Percentiles rank a stretch among this genome's conserved stretches.
Evolutionary conservation across 2,888 invertebrate species (phyloP).

Genomic region (Pemphredon lugubris): DNA sequence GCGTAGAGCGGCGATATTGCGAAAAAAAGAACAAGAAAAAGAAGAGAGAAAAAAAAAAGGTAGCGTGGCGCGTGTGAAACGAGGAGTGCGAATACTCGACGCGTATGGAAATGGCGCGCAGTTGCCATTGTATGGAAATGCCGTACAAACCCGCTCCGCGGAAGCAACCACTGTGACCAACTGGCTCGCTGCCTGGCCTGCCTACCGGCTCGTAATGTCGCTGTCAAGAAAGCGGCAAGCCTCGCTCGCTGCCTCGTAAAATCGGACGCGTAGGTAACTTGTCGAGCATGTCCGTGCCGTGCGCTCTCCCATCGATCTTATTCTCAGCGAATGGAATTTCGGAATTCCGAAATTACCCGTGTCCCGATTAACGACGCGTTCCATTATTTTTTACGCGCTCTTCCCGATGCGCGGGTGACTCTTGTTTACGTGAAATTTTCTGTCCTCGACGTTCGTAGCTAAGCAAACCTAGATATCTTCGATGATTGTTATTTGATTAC

Average conservation of each 20-base stretch:
- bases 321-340: too few relatives aligned
- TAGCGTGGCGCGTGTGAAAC: conserved; percentile 76
- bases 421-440: too few relatives aligned
- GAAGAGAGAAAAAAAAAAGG: too few relatives aligned
- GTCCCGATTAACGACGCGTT: too few relatives aligned
- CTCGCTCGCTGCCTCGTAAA: conserved; percentile 73
- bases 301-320: not conserved
- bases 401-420: too few relatives aligned
- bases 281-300: conserved; percentile 64
- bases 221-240: conserved; percentile 77
- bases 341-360: too few relatives aligned
- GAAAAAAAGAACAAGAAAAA: conserved; percentile 62
- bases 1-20: conserved; percentile 23
- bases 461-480: too few relatives aligned
- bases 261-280: conserved; percentile 68
- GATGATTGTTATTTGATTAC: too few relatives aligned
- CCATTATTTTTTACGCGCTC: too few relatives aligned
- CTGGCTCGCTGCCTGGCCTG: conserved; percentile 44
- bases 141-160: conserved; percentile 61
- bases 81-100: conserved; percentile 55
- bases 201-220: conserved; percentile 72
- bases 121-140: conserved; percentile 80
- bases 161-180: conserved; percentile 78
- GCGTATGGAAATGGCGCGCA: conserved; percentile 77
- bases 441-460: too few relatives aligned